Base-by-base conservation (phyloP, 2,888 invertebrate species). In the Trachelus troglodyta region DNA sequence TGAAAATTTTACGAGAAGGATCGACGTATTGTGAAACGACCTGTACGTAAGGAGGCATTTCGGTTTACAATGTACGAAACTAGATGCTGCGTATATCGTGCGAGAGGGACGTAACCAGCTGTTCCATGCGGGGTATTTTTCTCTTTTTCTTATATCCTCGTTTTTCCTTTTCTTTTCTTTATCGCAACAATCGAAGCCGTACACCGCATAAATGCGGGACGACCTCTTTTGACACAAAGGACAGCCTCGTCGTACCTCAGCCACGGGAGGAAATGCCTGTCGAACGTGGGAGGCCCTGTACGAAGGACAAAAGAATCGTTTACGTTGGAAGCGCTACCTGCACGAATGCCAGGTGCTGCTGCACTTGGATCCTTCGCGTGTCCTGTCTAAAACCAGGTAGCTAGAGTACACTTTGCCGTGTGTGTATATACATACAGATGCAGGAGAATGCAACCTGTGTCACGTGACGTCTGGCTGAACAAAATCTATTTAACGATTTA, bases 271-370 rank as follows among this genome's bases (percentile, higher is more conserved):
- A 75, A 82, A 75, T 82, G 74, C 75, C 56, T 69, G 40, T 78
- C 69, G 81, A 82, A 82, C 83, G 84, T 84, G 84, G 83, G 84
- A 84, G 84, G 84, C 79, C 81, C 71, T 33, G 69, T n/a, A 75
- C n/a, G 77, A 77, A 79, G 76, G 82, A 82, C 79, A 83, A 81
- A 82, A 69, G 34, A 56, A 4, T 68, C 74, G 12, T n/a, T n/a
- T 34, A 74, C n/a, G 75, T 73, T 69, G 40, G 40, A 40, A 40
- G 12, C 40, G 80, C 83, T 85, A 85, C 86, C 85, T 83, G 85
- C 76, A 23, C 84, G 84, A 79, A 80, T 80, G 85, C 84, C 85
- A 85, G 83, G 83, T 85, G 82, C 83, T 79, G 73, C 34, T 35
- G 33, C 74, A 34, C 74, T 34, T 34, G 12, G 12, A 74, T 34